Conservation (phyloP, 2,113 vertebrate genomes). For the Neolamprologus caudopunctatus region DNA sequence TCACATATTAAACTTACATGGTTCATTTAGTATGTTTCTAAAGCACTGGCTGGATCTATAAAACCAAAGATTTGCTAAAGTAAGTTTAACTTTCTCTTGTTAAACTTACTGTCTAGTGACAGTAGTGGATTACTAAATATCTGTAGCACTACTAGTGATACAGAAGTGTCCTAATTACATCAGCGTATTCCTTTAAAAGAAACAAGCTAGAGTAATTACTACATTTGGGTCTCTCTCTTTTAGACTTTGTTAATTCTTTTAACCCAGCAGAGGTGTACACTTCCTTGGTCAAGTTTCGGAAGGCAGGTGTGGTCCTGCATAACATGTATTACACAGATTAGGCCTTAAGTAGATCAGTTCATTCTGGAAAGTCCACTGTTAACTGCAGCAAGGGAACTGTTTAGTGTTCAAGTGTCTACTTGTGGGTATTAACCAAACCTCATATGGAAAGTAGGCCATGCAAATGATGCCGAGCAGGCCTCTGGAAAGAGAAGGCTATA, state of each 20-base stretch:
- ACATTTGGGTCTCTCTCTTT: neutral
- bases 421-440: constrained; percentile 61
- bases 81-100: neutral
- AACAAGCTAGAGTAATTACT: neutral
- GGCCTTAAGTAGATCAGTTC: constrained; percentile 52
- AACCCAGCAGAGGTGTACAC: neutral
- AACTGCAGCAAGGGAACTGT: constrained; percentile 39
- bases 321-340: constrained; percentile 23
- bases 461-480: constrained; percentile 49
- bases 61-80: neutral
- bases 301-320: neutral
- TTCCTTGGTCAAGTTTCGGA: neutral
- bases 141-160: neutral
- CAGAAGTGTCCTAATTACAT: neutral
- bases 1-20: neutral
- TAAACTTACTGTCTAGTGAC: neutral
- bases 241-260: neutral
- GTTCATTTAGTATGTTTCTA: neutral
- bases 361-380: constrained; percentile 33
- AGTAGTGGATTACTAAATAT: neutral
- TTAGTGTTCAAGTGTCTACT: constrained; percentile 53
- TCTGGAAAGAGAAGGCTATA: constrained; percentile 22
- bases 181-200: neutral
- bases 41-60: neutral
- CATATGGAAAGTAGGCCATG: constrained; percentile 66